Percentiles rank a stretch among this genome's conserved stretches.
Evolutionary conservation across 2,797 vertebrate genomes (phyloP).

Genomic region (Anguilla pacifica): DNA sequence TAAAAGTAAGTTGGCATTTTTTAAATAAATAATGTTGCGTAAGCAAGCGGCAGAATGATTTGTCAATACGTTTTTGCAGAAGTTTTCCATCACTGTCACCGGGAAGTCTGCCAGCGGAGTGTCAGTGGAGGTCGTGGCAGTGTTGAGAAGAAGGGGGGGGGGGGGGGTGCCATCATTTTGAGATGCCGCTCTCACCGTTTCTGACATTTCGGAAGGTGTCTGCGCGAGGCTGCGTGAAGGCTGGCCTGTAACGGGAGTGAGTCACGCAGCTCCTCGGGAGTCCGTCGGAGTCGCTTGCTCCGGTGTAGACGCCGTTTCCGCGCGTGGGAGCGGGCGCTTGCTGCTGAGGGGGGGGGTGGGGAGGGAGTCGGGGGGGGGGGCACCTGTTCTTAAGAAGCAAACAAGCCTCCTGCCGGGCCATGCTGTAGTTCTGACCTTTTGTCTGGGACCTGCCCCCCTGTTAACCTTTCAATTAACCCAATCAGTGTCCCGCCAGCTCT

Average conservation of each 20-base stretch:
- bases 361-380: constrained; percentile 21
- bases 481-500: constrained; percentile 20
- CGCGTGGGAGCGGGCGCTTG: constrained; percentile 50
- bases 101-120: neutral
- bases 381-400: constrained; percentile 38
- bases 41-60: neutral
- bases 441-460: constrained; percentile 61
- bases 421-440: constrained; percentile 66
- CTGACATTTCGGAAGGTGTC: neutral
- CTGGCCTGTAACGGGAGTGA: neutral
- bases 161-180: neutral
- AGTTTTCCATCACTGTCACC: neutral
- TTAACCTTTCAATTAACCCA: constrained; percentile 76
- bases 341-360: constrained; percentile 44
- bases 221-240: neutral
- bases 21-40: neutral
- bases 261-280: neutral
- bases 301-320: constrained; percentile 38
- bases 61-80: neutral
- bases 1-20: neutral
- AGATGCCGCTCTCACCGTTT: neutral
- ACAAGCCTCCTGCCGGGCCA: constrained; percentile 57
- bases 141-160: too few relatives aligned
- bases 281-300: constrained; percentile 34
- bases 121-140: neutral